Evolutionary conservation across 2,113 vertebrate genomes (phyloP), one percentile per base, ranked within the genome.

Genomic region (Gymnorhina tibicen): DNA sequence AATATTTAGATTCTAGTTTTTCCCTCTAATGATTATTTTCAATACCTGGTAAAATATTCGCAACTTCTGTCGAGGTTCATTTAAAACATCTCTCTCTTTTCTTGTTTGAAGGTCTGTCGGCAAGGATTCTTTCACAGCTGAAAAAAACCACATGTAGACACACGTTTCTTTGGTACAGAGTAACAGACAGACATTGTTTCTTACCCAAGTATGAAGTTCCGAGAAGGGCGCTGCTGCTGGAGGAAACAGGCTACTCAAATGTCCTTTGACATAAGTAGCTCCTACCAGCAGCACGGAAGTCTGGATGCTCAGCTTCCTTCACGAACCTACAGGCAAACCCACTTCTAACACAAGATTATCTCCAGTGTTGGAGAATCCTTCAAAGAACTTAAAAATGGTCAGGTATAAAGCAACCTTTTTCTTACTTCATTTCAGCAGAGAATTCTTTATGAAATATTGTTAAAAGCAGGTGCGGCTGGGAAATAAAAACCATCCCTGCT

Each of bases 11-110:
- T 14, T 59, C 17, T 23, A 6, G 4, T 26, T 59, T 63, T 66
- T 17, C 41, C 18, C 47, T 50, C 28, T 21, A 23, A 68, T 13
- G 42, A 28, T 79, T 58, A 22, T 52, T 95, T 73, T 58, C 23
- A 89, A 95, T 98, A 99, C 99, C 99, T 99, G 99, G 97, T 99
- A 99, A 98, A 99, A 99, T 98, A 99, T 99, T 94, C 99, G 98
- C 91, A 99, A 97, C 93, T 99, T 99, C 96, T 99, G 99, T 32
- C 99, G 98, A 37, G 99, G 99, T 94, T 99, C 99, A 97, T 98
- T 99, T 82, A 98, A 97, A 92, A 98, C 96, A 96, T 99, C 99
- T 89, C 98, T 98, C 96, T 99, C 99, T 98, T 98, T 99, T 94
- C 98, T 99, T 87, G 98, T 98, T 86, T 99, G 99, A 88, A 99